Evolutionary conservation across 1,140 invertebrate species (phyloP).

Genomic region (Antheraea mylitta): DNA sequence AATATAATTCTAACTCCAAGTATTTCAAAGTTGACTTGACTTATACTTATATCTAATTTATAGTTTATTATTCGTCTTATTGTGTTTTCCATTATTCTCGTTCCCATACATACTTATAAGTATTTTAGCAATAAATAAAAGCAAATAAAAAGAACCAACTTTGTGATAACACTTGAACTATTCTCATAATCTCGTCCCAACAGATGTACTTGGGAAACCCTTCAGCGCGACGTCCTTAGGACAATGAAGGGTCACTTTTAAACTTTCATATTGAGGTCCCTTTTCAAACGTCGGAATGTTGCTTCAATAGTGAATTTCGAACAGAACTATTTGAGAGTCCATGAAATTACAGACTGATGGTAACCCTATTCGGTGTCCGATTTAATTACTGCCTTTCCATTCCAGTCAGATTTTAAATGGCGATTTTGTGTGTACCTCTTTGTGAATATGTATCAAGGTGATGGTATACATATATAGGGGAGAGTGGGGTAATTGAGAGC

Average conservation of each 20-base stretch:
- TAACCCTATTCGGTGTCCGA: constrained; percentile 11
- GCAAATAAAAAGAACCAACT: too few species aligned
- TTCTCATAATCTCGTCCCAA: neutral
- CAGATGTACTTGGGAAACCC: neutral
- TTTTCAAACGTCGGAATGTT: constrained; percentile 1
- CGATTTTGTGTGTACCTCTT: neutral
- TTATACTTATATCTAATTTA: too few species aligned
- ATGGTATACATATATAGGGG: neutral
- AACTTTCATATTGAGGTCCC: constrained; percentile 1
- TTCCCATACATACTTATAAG: too few species aligned
- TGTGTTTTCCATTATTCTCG: too few species aligned
- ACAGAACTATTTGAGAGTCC: neutral
- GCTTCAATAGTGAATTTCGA: neutral
- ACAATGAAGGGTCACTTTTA: constrained; percentile 1
- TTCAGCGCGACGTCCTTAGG: neutral
- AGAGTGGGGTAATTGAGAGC: too few species aligned
- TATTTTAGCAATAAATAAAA: too few species aligned
- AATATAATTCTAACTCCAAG: too few species aligned
- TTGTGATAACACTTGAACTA: neutral
- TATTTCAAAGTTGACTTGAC: too few species aligned
- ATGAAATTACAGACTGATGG: constrained; percentile 1
- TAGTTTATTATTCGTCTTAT: too few species aligned
- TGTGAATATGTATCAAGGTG: neutral
- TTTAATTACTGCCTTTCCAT: constrained; percentile 21
- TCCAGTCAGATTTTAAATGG: constrained; percentile 17